A percentile compares a stretch with the other conserved stretches of the same genome.
phyloP scores from a whole-genome alignment of 1,140 invertebrate species.

The Xylocopa sonorina region DNA sequence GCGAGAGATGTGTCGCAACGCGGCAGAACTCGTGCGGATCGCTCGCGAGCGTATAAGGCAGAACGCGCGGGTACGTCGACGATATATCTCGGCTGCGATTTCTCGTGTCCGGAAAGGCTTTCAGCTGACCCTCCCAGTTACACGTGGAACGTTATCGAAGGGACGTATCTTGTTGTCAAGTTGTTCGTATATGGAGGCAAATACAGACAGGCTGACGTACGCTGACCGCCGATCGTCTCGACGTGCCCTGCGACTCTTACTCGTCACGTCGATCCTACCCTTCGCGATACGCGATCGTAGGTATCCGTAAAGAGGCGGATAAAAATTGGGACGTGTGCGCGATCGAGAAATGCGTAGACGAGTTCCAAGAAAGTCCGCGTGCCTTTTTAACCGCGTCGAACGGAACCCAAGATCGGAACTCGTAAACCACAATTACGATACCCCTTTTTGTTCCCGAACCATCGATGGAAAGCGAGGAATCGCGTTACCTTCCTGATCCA shows the following conservation, averaged over 20 bases:
- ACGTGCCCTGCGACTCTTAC: constrained; percentile 3
- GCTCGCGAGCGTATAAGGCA: constrained; percentile 15
- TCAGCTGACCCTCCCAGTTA: not conserved
- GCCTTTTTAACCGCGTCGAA: not conserved
- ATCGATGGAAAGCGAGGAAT: constrained; percentile 1
- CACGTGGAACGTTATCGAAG: constrained; percentile 15
- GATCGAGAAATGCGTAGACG: constrained; percentile 6
- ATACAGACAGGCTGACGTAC: not conserved
- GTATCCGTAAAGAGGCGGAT: not conserved
- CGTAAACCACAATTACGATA: constrained; percentile 41
- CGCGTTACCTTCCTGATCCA: constrained; percentile 30
- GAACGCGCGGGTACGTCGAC: not conserved
- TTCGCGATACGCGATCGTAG: constrained; percentile 13
- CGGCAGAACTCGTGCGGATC: constrained; percentile 37
- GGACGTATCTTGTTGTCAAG: constrained; percentile 12
- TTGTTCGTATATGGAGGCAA: not conserved
- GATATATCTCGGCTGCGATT: constrained; percentile 24
- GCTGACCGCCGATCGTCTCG: not conserved
- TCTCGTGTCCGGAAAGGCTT: constrained; percentile 28
- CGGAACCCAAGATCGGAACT: constrained; percentile 15
- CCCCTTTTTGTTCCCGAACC: constrained; percentile 12
- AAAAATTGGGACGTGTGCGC: not conserved
- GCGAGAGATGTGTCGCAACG: constrained; percentile 47
- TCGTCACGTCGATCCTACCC: not conserved
- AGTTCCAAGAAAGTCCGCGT: constrained; percentile 10